These are phyloP conservation scores for Synanthedon tipuliformis DNA, from an alignment of 2,888 invertebrate genomes.

Conservation along the genomic window DNA sequence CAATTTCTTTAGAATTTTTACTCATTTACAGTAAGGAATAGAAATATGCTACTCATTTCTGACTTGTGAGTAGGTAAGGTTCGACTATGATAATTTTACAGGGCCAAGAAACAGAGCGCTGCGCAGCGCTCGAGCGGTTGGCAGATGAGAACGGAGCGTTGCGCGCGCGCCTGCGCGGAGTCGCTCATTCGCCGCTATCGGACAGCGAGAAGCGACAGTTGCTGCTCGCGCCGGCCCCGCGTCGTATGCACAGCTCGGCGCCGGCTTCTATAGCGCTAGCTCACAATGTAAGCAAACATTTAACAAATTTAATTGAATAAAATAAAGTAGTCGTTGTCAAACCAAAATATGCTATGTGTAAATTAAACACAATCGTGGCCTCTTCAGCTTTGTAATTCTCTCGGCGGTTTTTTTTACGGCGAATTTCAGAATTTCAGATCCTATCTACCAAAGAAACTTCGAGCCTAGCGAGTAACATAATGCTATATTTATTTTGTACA, in stretches of 20 bases:
- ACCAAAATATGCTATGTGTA: background rate
- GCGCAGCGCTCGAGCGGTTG: slow-evolving; percentile 73
- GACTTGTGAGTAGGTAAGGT: too few species aligned
- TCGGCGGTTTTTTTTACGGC: background rate
- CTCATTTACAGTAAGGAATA: too few species aligned
- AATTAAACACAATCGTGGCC: background rate
- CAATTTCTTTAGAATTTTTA: too few species aligned
- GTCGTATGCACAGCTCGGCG: slow-evolving; percentile 80
- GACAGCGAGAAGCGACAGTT: slow-evolving; percentile 87
- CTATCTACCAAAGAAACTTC: too few species aligned
- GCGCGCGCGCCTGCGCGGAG: slow-evolving; percentile 80
- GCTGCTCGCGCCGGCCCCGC: slow-evolving; percentile 73
- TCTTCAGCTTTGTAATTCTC: background rate
- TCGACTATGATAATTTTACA: slow-evolving; percentile 14
- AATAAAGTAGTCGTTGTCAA: background rate
- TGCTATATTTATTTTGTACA: too few species aligned
- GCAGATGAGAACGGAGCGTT: slow-evolving; percentile 82
- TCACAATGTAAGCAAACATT: slow-evolving; percentile 34
- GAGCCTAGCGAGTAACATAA: too few species aligned
- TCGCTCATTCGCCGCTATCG: slow-evolving; percentile 83
- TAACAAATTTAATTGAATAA: background rate
- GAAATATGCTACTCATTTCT: too few species aligned
- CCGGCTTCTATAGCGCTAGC: slow-evolving; percentile 82
- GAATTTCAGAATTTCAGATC: too few species aligned
- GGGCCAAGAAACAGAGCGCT: slow-evolving; percentile 71